Percentiles rank a stretch among this genome's conserved stretches.
phyloP scores from a whole-genome alignment of 2,113 vertebrate species.

The Sinosuthora webbiana region DNA sequence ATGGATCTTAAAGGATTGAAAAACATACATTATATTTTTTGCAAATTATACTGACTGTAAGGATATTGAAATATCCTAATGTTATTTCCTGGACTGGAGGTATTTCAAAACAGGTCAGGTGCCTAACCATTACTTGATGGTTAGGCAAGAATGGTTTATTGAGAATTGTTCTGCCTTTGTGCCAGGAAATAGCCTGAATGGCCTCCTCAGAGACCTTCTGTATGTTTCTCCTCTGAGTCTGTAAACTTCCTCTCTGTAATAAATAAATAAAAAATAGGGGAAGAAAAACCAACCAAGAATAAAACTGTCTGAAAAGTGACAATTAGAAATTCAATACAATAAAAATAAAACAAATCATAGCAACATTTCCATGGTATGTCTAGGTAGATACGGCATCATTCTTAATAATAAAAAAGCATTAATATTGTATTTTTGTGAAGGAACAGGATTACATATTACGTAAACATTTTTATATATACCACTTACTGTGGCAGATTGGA shows the following conservation, averaged over 20 bases:
- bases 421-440: neutral
- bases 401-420: neutral
- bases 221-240: neutral
- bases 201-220: neutral
- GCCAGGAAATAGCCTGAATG: neutral
- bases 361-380: neutral
- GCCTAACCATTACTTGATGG: neutral
- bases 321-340: neutral
- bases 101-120: neutral
- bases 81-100: neutral
- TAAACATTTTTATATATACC: neutral
- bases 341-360: neutral
- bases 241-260: neutral
- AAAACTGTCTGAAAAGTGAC: neutral
- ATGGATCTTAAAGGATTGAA: neutral
- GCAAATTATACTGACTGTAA: neutral
- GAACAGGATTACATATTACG: neutral
- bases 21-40: neutral
- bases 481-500: neutral
- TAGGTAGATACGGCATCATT: neutral
- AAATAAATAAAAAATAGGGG: neutral
- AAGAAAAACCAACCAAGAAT: neutral
- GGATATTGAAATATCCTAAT: neutral
- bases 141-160: neutral
- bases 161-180: neutral